Evolutionary conservation across 2,113 vertebrate genomes (phyloP).

Genomic region (Pithys albifrons): DNA sequence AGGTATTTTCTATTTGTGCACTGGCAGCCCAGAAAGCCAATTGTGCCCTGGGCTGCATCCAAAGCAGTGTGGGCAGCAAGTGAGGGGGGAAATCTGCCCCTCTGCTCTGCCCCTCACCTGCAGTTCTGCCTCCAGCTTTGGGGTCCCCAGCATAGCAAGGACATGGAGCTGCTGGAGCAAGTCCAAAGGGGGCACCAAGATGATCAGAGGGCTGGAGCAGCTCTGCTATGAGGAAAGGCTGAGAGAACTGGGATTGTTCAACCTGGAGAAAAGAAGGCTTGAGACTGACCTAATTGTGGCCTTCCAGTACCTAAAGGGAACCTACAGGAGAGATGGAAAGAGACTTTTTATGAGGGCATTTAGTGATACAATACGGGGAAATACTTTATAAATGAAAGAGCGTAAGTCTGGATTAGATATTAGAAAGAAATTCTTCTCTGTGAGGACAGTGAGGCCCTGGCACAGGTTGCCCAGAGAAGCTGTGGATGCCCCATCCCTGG

Average conservation of each 20-base stretch:
- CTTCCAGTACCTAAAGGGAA: neutral
- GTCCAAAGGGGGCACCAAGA: neutral
- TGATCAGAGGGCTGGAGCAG: neutral
- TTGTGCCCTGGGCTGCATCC: neutral
- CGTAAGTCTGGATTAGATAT: neutral
- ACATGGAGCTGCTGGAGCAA: accelerated
- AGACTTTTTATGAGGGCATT: neutral
- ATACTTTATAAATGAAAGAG: neutral
- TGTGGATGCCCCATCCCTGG: neutral
- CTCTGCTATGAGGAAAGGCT: neutral
- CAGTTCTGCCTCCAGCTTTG: neutral
- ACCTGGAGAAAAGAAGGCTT: neutral
- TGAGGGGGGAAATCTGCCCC: neutral
- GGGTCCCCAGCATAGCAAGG: neutral
- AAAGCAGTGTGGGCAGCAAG: neutral
- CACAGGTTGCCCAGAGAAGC: neutral
- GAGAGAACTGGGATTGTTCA: neutral
- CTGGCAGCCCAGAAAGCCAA: neutral
- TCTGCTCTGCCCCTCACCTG: neutral
- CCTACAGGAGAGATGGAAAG: neutral
- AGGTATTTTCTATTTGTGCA: neutral
- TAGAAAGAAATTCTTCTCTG: neutral
- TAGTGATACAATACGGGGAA: neutral
- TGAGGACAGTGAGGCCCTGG: neutral
- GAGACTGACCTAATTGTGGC: too few relatives aligned